Base-by-base conservation (phyloP, 1,140 invertebrate species). In the Spodoptera frugiperda region DNA sequence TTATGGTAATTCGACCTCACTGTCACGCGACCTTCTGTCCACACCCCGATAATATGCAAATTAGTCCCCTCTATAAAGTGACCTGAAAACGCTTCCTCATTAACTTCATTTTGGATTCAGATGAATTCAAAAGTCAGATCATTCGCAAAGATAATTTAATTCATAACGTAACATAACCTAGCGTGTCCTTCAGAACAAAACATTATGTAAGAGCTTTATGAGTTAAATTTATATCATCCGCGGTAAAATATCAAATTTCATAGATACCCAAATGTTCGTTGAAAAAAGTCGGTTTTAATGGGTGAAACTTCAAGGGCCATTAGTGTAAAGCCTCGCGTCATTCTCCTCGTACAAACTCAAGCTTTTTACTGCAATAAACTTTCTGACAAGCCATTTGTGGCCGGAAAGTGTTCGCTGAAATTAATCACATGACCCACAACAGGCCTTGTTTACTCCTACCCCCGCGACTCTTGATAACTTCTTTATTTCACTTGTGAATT, bases 21-120 rank as follows among this genome's bases (percentile, higher is more conserved):
- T 86, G 89, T 89, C 89, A 90, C 88, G 87, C 86, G 85, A 88
- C 88, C 87, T 88, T 90, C 90, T 91, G 89, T 89, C 88, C 86
- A 87, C 87, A 84, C 85, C 83, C 85, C 82, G 89, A 92, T 92
- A 92, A 90, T 87, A 92, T 92, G 90, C 89, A 89, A 90, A 92
- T 92, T 83, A 82, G 78, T 55, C 51, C 79, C 82, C 59, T 85
- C 86, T 87, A 88, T 87, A 87, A 87, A 86, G 63, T 89, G 87
- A 92, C 90, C 89, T 90, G 82, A 85, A 90, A 90, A 87, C 82
- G 86, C 83, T 89, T 90, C 84, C 84, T 89, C 84, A 88, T 89
- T 87, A 89, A 82, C 75, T 81, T 63, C 61, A 78, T 78, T 78
- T 77, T 71, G 73, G 12, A 53, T 65, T 75, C 59, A 75, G 59